These are phyloP conservation scores for Chrysolina haemoptera DNA, from an alignment of 2,888 invertebrate genomes.

Conservation along the genomic window DNA sequence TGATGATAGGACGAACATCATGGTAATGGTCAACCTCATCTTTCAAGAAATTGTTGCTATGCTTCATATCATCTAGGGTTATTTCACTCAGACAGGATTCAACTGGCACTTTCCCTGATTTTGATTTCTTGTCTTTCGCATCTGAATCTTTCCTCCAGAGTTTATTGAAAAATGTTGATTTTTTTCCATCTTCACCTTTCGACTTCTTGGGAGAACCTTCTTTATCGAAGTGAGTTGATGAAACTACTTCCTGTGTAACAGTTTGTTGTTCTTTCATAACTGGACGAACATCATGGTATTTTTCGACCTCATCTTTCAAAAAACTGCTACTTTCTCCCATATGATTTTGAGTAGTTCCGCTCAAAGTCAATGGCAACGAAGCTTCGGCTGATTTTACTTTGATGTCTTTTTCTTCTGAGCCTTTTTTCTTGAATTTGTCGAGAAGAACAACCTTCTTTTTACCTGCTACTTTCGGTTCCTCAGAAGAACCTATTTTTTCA, in stretches of 20 bases:
- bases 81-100: neutral
- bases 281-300: slow-evolving; percentile 37
- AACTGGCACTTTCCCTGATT: neutral
- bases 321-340: slow-evolving; percentile 32
- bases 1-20: slow-evolving; percentile 29
- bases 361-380: neutral
- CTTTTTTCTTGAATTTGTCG: slow-evolving; percentile 58
- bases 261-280: neutral
- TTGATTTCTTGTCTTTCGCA: slow-evolving; percentile 5
- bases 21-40: slow-evolving; percentile 40
- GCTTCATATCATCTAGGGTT: slow-evolving; percentile 25
- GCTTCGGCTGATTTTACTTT: slow-evolving; percentile 10
- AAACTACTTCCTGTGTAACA: neutral
- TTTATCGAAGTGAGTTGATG: slow-evolving; percentile 7
- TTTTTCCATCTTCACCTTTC: neutral
- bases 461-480: slow-evolving; percentile 27
- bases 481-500: neutral
- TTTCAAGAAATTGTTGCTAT: slow-evolving; percentile 32
- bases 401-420: slow-evolving; percentile 48
- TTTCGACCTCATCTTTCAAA: slow-evolving; percentile 38
- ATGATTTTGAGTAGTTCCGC: slow-evolving; percentile 10
- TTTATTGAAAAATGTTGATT: neutral
- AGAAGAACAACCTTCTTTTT: slow-evolving; percentile 47
- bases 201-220: slow-evolving; percentile 7
- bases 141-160: slow-evolving; percentile 36